Percentiles rank a stretch among this genome's conserved stretches.
Conservation (phyloP, 2,888 invertebrate genomes). For the Lordiphosa andalusiaca region DNA sequence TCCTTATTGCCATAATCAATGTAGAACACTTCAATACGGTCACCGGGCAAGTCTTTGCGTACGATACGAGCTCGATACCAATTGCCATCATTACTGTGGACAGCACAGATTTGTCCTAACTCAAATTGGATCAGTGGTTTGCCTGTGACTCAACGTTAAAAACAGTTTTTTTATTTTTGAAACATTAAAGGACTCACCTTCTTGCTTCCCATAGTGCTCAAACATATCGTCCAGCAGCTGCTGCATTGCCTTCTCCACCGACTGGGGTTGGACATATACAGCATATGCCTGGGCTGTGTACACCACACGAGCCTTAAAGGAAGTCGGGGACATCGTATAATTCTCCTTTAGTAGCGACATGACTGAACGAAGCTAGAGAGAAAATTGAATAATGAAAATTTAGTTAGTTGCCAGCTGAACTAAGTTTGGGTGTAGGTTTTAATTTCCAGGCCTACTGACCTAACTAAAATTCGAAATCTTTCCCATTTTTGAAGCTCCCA, state of each 20-base stretch:
- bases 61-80: conserved; percentile 86
- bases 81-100: conserved; percentile 83
- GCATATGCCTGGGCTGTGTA: conserved; percentile 83
- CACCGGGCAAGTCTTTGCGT: conserved; percentile 71
- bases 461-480: too few relatives aligned
- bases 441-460: too few relatives aligned
- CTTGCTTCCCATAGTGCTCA: conserved; percentile 81
- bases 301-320: conserved; percentile 83
- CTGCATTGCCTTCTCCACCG: conserved; percentile 81
- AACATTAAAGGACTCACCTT: conserved; percentile 55
- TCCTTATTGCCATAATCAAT: conserved; percentile 88
- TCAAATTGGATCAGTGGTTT: conserved; percentile 80
- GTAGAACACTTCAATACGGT: conserved; percentile 81
- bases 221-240: conserved; percentile 83
- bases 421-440: too few relatives aligned
- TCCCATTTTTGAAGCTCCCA: too few relatives aligned
- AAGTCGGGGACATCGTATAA: conserved; percentile 83
- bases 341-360: conserved; percentile 77
- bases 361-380: conserved; percentile 81
- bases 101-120: conserved; percentile 83
- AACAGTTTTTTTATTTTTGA: too few relatives aligned
- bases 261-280: conserved; percentile 84
- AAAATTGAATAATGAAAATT: too few relatives aligned
- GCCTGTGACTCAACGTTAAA: conserved; percentile 37
- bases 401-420: too few relatives aligned